Evolutionary conservation across 92 coral and sea anemone genomes (phyloP).

Genomic region (Pocillopora meandrina): DNA sequence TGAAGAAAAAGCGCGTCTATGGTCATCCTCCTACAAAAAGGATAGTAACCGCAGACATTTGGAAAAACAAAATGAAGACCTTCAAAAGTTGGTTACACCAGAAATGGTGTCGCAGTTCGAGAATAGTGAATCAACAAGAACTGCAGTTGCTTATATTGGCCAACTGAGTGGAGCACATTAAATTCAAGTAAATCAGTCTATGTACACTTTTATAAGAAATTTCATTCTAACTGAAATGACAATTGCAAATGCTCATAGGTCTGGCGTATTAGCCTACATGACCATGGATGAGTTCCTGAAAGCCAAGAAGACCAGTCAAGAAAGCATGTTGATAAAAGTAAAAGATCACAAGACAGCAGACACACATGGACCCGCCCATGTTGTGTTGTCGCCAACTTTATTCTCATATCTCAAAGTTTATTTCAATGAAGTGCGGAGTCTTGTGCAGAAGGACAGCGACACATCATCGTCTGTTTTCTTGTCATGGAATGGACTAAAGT

Average conservation of each 20-base stretch:
- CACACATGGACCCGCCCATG: conserved; percentile 14
- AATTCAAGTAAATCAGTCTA: neutral
- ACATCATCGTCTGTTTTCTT: conserved; percentile 19
- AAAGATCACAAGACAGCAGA: conserved; percentile 15
- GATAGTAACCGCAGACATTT: conserved; percentile 40
- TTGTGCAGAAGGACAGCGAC: neutral
- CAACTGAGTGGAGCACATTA: conserved; percentile 42
- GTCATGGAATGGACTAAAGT: conserved; percentile 41
- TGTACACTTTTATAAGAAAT: conserved; percentile 56
- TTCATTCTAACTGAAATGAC: conserved; percentile 52
- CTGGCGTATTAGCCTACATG: conserved; percentile 23
- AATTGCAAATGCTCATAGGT: conserved; percentile 45
- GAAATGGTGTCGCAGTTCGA: conserved; percentile 39
- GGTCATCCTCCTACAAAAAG: conserved; percentile 58
- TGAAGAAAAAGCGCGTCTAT: conserved; percentile 44
- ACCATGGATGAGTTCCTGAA: conserved; percentile 8
- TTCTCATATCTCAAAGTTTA: conserved; percentile 35
- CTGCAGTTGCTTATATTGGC: conserved; percentile 33
- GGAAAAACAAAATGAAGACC: conserved; percentile 61
- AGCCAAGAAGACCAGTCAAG: neutral
- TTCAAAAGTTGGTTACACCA: conserved; percentile 34
- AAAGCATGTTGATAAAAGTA: neutral
- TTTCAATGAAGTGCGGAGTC: conserved; percentile 37
- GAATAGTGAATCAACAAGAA: conserved; percentile 48
- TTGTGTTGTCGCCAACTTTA: conserved; percentile 36